A percentile compares a stretch with the other conserved stretches of the same genome.
phyloP scores from a whole-genome alignment of 2,888 invertebrate species.

The Athetis lepigone region DNA sequence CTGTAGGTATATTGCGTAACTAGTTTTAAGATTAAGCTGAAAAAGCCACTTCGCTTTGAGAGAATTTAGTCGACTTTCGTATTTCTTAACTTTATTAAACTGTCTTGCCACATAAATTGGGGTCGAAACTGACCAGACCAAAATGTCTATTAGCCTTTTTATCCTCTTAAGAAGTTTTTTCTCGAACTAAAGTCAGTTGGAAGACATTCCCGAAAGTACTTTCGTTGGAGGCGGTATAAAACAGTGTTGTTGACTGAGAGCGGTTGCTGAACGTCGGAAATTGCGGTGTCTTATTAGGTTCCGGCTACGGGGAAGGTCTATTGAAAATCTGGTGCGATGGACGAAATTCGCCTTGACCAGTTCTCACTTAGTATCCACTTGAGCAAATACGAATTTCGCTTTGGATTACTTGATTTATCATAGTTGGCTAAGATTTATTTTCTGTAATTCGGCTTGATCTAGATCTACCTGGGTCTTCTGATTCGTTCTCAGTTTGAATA shows the following conservation, averaged over 20 bases:
- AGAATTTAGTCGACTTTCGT: constrained; percentile 43
- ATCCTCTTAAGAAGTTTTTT: constrained; percentile 50
- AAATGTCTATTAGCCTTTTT: constrained; percentile 51
- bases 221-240: constrained; percentile 75
- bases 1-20: constrained; percentile 23
- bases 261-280: constrained; percentile 81
- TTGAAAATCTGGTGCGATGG: constrained; percentile 77
- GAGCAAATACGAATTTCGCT: constrained; percentile 53
- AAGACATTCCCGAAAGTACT: constrained; percentile 72
- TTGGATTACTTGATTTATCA: constrained; percentile 26
- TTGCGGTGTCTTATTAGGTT: constrained; percentile 87
- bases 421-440: constrained; percentile 18
- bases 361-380: constrained; percentile 60
- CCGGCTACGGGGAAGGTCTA: constrained; percentile 76
- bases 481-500: not conserved
- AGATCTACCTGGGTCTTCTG: not conserved
- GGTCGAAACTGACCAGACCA: constrained; percentile 36
- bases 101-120: constrained; percentile 39
- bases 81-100: constrained; percentile 47
- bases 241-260: constrained; percentile 79
- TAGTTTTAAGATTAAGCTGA: constrained; percentile 37
- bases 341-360: constrained; percentile 73
- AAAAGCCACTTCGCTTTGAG: constrained; percentile 16
- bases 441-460: constrained; percentile 8
- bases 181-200: constrained; percentile 51